Evolutionary conservation across 2,797 vertebrate genomes (phyloP).

Genomic region (Eulemur albifrons): DNA sequence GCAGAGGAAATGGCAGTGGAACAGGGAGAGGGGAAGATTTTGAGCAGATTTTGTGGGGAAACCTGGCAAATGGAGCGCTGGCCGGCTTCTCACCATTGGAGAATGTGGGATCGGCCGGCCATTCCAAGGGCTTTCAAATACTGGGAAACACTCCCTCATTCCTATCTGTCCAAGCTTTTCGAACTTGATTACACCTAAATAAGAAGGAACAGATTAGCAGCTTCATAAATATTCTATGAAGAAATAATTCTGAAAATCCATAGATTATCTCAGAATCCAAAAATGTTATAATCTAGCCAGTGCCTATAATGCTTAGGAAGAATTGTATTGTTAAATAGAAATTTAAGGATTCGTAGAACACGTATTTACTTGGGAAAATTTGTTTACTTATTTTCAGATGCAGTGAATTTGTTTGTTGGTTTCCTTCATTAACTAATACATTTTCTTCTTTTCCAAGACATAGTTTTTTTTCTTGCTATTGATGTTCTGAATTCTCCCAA

Average conservation of each 20-base stretch:
- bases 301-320: background rate
- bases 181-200: background rate
- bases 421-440: background rate
- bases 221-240: background rate
- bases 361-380: background rate
- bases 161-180: background rate
- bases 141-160: background rate
- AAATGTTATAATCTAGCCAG: background rate
- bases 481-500: background rate
- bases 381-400: background rate
- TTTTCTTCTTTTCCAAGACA: background rate
- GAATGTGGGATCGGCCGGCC: background rate
- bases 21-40: background rate
- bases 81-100: rapidly evolving
- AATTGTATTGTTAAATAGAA: background rate
- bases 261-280: background rate
- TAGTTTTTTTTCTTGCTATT: background rate
- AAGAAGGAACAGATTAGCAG: background rate
- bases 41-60: background rate
- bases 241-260: background rate
- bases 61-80: background rate
- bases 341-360: background rate
- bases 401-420: background rate
- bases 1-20: background rate
- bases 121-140: background rate